phyloP scores from a whole-genome alignment of 2,888 invertebrate species.

The Germaria angustata region DNA sequence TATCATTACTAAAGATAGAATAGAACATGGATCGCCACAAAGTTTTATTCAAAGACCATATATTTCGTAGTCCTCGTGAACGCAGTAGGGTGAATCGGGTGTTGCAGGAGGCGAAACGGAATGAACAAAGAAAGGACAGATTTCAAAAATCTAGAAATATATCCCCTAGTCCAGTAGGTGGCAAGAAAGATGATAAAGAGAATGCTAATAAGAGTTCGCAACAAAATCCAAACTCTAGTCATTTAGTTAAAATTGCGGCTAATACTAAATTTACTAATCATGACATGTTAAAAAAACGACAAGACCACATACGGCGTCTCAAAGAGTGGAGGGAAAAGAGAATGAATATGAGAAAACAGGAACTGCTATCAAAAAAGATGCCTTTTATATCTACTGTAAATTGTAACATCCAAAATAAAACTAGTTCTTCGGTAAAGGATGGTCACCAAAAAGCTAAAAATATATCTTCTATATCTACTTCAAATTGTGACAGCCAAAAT shows the following conservation, averaged over 20 bases:
- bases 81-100: constrained; percentile 69
- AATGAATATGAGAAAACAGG: constrained; percentile 34
- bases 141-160: constrained; percentile 70
- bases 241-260: constrained; percentile 50
- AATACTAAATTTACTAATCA: constrained; percentile 30
- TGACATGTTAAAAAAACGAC: constrained; percentile 61
- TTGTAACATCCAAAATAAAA: no score
- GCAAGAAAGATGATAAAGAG: constrained; percentile 17
- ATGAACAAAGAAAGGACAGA: constrained; percentile 68
- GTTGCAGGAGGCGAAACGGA: constrained; percentile 66
- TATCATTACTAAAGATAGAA: neutral
- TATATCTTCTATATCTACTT: constrained; percentile 66
- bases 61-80: constrained; percentile 58
- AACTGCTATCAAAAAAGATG: constrained; percentile 42
- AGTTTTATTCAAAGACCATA: constrained; percentile 62
- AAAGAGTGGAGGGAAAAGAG: constrained; percentile 69
- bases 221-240: constrained; percentile 19
- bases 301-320: constrained; percentile 67
- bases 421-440: constrained; percentile 62
- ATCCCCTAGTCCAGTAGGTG: constrained; percentile 67
- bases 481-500: no score
- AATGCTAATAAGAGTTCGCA: neutral
- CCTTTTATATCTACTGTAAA: constrained; percentile 66
- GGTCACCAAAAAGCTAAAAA: constrained; percentile 57
- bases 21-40: constrained; percentile 60